Base-by-base conservation (phyloP, 2,113 vertebrate genomes). In the Phoxinus phoxinus region DNA sequence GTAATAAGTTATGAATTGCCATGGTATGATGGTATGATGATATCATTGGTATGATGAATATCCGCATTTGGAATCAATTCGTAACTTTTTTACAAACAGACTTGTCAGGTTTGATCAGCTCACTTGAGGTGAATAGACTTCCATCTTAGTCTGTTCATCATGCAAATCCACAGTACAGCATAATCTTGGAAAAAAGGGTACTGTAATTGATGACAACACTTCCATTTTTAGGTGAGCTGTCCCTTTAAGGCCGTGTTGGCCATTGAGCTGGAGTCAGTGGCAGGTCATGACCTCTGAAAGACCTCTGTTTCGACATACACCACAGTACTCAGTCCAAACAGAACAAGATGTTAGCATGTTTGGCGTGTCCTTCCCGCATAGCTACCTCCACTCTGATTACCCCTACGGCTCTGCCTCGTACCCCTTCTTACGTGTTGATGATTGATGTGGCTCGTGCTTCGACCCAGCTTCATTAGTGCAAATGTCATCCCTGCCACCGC, bases 401-500 rank as follows among this genome's bases (percentile, higher is more conserved):
- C 69, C 69, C 56, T n/a, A 21, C 15, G 56, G 59, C 58, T 65
- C 72, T 73, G 25, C 56, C 53, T 77, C 58, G 32, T 71, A 65
- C 44, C 63, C 77, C 46, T 74, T 51, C 63, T 75, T 83, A 83
- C 56, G 77, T 32, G 58, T 67, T 51, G 58, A 46, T 92, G 90
- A 92, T 89, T 89, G 90, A 91, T 92, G 89, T 87, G 76, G 81
- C 87, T 87, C 48, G 11, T 84, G 85, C 84, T 87, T 71, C 73
- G 63, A 84, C 88, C 74, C 74, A 83, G 81, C 90, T 90, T 91
- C 90, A 92, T 91, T 91, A 89, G 88, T 81, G 88, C 83, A 90
- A 91, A 92, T 92, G 90, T 90, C 91, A 92, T 87, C 79, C 78
- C 84, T 87, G 87, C 87, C 88, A 85, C 86, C n/a, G 78, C 76